These are phyloP conservation scores for Lasioglossum lativentre DNA, from an alignment of 2,888 invertebrate species.

Conservation along the genomic window DNA sequence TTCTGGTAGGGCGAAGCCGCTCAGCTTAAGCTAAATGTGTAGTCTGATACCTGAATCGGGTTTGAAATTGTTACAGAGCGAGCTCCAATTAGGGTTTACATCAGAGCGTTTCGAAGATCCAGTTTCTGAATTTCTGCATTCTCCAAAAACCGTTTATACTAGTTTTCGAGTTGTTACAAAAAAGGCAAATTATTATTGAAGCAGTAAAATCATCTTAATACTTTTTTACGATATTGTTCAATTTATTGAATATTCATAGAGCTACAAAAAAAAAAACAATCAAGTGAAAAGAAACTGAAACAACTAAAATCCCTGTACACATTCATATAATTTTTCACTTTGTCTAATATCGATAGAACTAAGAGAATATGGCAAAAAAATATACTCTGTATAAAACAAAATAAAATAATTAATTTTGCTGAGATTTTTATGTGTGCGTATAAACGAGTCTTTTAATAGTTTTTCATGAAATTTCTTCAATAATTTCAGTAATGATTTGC, in stretches of 20 bases:
- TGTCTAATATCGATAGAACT: too few species aligned
- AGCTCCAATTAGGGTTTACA: background rate
- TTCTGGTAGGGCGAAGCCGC: background rate
- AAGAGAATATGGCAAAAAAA: too few species aligned
- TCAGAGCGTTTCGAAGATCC: background rate
- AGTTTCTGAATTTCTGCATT: background rate
- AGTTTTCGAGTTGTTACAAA: background rate
- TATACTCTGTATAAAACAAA: too few species aligned
- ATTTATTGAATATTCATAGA: background rate
- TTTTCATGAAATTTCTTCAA: too few species aligned
- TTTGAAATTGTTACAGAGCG: background rate
- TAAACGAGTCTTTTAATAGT: too few species aligned
- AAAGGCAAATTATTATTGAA: background rate
- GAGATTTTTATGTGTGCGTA: too few species aligned
- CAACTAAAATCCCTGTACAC: background rate
- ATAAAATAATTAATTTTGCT: too few species aligned
- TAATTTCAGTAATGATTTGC: too few species aligned
- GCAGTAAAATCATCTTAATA: background rate
- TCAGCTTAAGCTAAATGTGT: background rate
- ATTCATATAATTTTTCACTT: too few species aligned
- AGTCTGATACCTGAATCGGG: background rate
- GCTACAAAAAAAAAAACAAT: background rate
- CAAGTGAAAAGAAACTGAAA: background rate
- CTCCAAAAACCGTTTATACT: background rate
- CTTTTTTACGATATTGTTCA: background rate